Percentiles rank a stretch among this genome's conserved stretches.
These are phyloP conservation scores for Pollenia amentaria DNA, from an alignment of 2,888 invertebrate species.

Conservation along the genomic window DNA sequence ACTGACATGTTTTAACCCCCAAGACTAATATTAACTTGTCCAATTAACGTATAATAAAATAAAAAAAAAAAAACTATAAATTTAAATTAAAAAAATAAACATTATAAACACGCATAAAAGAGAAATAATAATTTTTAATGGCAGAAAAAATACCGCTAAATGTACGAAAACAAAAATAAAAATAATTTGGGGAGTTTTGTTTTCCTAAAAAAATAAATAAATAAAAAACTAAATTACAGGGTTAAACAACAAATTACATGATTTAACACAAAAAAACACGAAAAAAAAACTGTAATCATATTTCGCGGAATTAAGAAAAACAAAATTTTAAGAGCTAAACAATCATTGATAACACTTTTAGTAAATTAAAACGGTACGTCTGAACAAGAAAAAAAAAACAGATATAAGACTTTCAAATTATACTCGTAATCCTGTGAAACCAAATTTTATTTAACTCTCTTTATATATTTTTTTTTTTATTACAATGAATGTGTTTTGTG, in stretches of 20 bases:
- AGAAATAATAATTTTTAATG: slow-evolving; percentile 46
- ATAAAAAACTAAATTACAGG: slow-evolving; percentile 64
- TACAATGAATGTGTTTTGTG: slow-evolving; percentile 1
- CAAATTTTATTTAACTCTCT: slow-evolving; percentile 49
- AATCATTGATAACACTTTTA: slow-evolving; percentile 66
- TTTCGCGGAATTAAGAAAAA: slow-evolving; percentile 66
- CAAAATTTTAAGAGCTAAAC: slow-evolving; percentile 27
- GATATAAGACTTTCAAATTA: slow-evolving; percentile 44
- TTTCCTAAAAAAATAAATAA: slow-evolving; percentile 20
- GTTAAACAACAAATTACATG: slow-evolving; percentile 71
- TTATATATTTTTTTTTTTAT: neutral
- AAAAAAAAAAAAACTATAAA: slow-evolving; percentile 36
- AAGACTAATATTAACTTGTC: slow-evolving; percentile 72
- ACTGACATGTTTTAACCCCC: slow-evolving; percentile 65
- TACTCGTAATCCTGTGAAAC: slow-evolving; percentile 69
- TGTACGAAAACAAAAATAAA: neutral
- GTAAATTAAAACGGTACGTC: slow-evolving; percentile 41
- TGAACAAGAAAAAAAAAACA: neutral
- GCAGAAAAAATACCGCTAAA: slow-evolving; percentile 34
- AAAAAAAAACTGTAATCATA: slow-evolving; percentile 59
- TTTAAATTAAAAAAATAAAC: slow-evolving; percentile 62
- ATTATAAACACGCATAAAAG: slow-evolving; percentile 44
- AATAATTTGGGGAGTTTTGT: slow-evolving; percentile 47
- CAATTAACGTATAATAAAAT: slow-evolving; percentile 72
- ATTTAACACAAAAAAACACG: slow-evolving; percentile 59